These are phyloP conservation scores for Agrotis ipsilon DNA, from an alignment of 2,888 invertebrate genomes.

Conservation along the genomic window DNA sequence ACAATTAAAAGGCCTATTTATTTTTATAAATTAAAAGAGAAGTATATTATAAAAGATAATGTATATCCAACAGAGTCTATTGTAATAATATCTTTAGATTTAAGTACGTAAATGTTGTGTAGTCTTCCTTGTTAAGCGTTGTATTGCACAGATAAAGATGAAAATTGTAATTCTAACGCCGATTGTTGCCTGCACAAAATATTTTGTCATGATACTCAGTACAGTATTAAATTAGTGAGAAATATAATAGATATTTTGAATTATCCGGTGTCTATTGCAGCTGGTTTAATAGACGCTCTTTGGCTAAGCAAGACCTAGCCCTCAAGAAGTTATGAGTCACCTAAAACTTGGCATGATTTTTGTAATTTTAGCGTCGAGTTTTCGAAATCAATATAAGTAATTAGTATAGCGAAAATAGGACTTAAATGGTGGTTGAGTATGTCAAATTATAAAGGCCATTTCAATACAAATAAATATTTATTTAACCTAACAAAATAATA, in stretches of 20 bases:
- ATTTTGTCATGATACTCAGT: conserved; percentile 61
- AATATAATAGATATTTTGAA: conserved; percentile 21
- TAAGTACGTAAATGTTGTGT: conserved; percentile 68
- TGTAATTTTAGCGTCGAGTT: neutral
- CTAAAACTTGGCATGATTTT: neutral
- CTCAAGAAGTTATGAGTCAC: neutral
- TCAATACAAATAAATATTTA: conserved; percentile 51
- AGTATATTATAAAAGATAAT: conserved; percentile 40
- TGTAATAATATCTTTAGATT: conserved; percentile 19
- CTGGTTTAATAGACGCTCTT: neutral
- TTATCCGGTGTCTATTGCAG: neutral
- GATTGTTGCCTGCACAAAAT: conserved; percentile 73
- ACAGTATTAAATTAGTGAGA: conserved; percentile 56
- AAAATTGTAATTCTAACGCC: conserved; percentile 56
- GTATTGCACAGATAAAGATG: conserved; percentile 69
- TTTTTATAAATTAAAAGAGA: conserved; percentile 71
- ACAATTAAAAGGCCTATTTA: conserved; percentile 53
- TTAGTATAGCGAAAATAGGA: too few species aligned
- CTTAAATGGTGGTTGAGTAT: too few species aligned
- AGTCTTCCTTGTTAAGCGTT: conserved; percentile 79
- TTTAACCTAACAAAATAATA: conserved; percentile 35
- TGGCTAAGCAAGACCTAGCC: neutral
- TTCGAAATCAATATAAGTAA: neutral
- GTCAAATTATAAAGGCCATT: neutral
- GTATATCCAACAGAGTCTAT: conserved; percentile 36